These are phyloP conservation scores for Macrotrachela quadricornifera DNA, from an alignment of 1,140 invertebrate species.

Conservation along the genomic window DNA sequence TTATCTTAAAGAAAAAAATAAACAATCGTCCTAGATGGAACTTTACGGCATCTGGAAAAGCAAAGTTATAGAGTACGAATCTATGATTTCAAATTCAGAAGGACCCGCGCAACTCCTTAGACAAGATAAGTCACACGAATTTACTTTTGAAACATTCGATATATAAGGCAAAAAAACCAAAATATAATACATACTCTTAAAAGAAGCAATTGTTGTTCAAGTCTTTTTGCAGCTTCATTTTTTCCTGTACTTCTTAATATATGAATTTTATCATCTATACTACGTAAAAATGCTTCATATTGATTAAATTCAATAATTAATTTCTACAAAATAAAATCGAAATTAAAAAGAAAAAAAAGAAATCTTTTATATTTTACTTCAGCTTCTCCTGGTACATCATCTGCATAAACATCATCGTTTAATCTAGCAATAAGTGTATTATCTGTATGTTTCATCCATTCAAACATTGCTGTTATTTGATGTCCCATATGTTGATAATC, in stretches of 20 bases:
- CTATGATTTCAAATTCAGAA: no score
- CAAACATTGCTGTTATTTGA: neutral
- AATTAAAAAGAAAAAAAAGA: neutral
- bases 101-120: no score
- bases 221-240: neutral
- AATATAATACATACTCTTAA: no score
- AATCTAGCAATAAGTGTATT: constrained; percentile 3
- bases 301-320: neutral
- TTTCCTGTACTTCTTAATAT: neutral
- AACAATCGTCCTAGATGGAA: no score
- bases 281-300: neutral
- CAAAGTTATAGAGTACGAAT: no score
- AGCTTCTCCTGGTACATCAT: neutral
- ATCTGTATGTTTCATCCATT: constrained; percentile 6
- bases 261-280: neutral
- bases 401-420: constrained; percentile 4
- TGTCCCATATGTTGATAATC: constrained; percentile 1
- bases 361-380: neutral
- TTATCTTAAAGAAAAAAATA: no score
- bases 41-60: no score
- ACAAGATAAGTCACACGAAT: no score
- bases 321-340: neutral
- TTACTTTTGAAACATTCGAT: no score
- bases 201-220: neutral
- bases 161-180: no score